Base-by-base conservation (phyloP, 2,888 invertebrate genomes). In the Ochlodes sylvanus region DNA sequence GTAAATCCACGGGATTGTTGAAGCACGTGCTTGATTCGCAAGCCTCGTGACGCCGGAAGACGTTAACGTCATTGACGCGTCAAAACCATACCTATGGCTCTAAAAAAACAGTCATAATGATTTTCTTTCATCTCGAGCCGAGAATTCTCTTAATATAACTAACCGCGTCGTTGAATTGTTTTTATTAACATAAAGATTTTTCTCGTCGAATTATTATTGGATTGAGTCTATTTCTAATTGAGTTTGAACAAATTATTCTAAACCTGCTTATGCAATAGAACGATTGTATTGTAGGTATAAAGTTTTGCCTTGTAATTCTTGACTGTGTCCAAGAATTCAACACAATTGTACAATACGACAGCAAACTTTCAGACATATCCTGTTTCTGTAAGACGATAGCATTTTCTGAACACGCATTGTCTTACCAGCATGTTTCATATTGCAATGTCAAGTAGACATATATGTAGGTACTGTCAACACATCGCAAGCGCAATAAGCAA, bases 361-460 rank as follows among this genome's bases (percentile, higher is more conserved):
- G 10, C 12, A 47, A 19, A n/a, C 42, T 71, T 73, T 74, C 73
- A 74, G 71, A 73, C 68, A 68, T 75, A 75, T 80, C 79, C 71
- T 74, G 77, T 81, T 79, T 75, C 77, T 65, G 78, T 77, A 80
- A 82, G 76, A 67, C 55, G 75, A 80, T 75, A 75, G 77, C 67
- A 71, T 71, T 73, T 74, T 71, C 60, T 70, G 61, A 52, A 58
- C 15, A 41, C 38, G 50, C 50, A 50, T 50, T 21, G 55, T 68
- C 63, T 70, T 69, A 69, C 58, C 63, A 27, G 50, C 54, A 66
- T 70, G 66, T 63, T 44, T 63, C 55, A 32, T 34, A 61, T 61
- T 62, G 57, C 3, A 60, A 44, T 44, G 27, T 44, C 19, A 19
- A 50, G 27, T 14, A 12, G 15, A 32, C 14, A 32, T 3, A 44